Evolutionary conservation across 2,113 vertebrate species (phyloP).

Genomic region (Sander vitreus): DNA sequence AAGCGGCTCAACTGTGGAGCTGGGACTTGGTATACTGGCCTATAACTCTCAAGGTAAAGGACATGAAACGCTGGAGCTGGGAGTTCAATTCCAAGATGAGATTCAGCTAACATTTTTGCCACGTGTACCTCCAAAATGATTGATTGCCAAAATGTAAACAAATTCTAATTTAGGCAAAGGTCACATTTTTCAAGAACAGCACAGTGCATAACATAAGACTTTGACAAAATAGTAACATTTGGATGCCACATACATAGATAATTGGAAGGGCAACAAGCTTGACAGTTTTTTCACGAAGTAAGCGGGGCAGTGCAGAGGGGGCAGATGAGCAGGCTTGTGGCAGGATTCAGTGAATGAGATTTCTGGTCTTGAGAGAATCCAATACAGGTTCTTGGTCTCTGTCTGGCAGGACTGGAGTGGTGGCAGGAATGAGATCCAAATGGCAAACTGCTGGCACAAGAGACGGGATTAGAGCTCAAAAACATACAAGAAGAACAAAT

Average conservation of each 20-base stretch:
- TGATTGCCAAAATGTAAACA: background rate
- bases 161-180: background rate
- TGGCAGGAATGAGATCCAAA: too few species aligned
- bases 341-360: too few species aligned
- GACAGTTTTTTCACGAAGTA: background rate
- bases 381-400: too few species aligned
- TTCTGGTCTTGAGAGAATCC: too few species aligned
- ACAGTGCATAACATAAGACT: background rate
- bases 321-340: too few species aligned
- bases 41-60: constrained; percentile 36
- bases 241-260: background rate
- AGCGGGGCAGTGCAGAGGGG: too few species aligned
- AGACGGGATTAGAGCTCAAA: too few species aligned
- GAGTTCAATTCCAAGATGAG: constrained; percentile 23
- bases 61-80: constrained; percentile 1
- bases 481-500: too few species aligned
- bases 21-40: constrained; percentile 33
- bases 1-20: constrained; percentile 55
- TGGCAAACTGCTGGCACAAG: too few species aligned
- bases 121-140: background rate
- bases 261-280: background rate
- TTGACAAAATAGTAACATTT: background rate
- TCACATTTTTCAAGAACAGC: background rate
- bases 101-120: too few species aligned
- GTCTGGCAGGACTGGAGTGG: too few species aligned